Evolutionary conservation across 2,888 invertebrate species (phyloP).

Genomic region (Cataglyphis rosenhaueri): DNA sequence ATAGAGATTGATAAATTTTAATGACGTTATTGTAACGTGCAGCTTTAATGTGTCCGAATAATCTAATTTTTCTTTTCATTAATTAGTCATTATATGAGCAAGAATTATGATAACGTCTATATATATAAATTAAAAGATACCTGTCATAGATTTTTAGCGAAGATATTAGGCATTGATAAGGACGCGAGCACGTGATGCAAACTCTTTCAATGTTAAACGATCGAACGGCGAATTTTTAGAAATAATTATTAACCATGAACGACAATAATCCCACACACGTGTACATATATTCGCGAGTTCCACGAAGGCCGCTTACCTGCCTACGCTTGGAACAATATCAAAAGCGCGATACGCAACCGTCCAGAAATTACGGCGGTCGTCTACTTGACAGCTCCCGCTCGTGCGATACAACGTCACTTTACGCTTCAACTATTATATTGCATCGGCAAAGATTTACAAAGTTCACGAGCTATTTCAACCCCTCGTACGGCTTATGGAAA

Average conservation of each 20-base stretch:
- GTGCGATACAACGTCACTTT: slow-evolving; percentile 12
- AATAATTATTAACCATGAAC: slow-evolving; percentile 61
- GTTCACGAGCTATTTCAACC: slow-evolving; percentile 30
- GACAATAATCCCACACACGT: slow-evolving; percentile 8
- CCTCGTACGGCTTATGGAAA: not conserved
- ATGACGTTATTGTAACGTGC: not conserved
- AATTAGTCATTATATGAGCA: not conserved
- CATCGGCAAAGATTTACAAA: slow-evolving; percentile 18
- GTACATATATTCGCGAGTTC: slow-evolving; percentile 47
- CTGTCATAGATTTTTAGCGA: not conserved
- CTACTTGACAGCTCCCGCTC: slow-evolving; percentile 7
- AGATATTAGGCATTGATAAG: slow-evolving; percentile 10
- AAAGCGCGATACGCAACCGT: slow-evolving; percentile 44
- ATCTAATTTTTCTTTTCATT: slow-evolving; percentile 18
- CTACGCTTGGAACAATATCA: slow-evolving; percentile 64
- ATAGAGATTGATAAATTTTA: slow-evolving; percentile 45
- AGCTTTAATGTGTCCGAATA: slow-evolving; percentile 18
- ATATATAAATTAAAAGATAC: not conserved
- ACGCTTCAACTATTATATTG: slow-evolving; percentile 30
- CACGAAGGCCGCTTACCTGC: slow-evolving; percentile 69
- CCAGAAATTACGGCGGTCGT: slow-evolving; percentile 40
- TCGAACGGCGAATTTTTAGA: slow-evolving; percentile 34
- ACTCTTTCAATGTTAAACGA: not conserved
- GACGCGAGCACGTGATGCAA: slow-evolving; percentile 1
- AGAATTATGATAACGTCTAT: not conserved